Conservation (phyloP, 1,140 invertebrate genomes). For the Patella vulgata region DNA sequence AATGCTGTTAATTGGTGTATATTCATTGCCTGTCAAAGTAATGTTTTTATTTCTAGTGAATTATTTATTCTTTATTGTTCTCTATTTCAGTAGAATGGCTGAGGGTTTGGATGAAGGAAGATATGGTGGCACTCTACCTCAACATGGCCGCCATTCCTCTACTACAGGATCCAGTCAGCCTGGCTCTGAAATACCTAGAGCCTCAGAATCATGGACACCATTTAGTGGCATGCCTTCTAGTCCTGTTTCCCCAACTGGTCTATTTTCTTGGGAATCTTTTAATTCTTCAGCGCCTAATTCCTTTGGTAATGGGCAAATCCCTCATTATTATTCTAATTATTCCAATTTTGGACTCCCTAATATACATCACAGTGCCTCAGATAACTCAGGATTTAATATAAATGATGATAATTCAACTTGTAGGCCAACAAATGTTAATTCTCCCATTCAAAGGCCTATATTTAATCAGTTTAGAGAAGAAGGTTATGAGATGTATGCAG, state of each 20-base stretch:
- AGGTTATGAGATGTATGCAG: slow-evolving; percentile 28
- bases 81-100: no score
- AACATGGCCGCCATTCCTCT: slow-evolving; percentile 1
- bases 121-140: slow-evolving; percentile 3
- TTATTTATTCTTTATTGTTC: no score
- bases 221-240: slow-evolving; percentile 43
- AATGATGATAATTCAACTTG: slow-evolving; percentile 24
- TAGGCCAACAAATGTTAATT: slow-evolving; percentile 16
- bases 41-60: no score
- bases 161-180: background rate
- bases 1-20: no score
- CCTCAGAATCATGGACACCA: slow-evolving; percentile 32
- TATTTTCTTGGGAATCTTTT: background rate
- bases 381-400: slow-evolving; percentile 10
- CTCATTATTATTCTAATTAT: background rate
- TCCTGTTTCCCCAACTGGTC: slow-evolving; percentile 17
- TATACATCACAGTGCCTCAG: slow-evolving; percentile 16
- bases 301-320: background rate
- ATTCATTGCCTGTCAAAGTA: no score
- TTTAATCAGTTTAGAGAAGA: slow-evolving; percentile 22
- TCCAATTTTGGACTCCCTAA: background rate
- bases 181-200: background rate
- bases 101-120: slow-evolving; percentile 7
- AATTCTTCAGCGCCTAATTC: background rate
- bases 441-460: slow-evolving; percentile 13